These are phyloP conservation scores for Helobdella robusta DNA, from an alignment of 2,888 invertebrate genomes.

Conservation along the genomic window DNA sequence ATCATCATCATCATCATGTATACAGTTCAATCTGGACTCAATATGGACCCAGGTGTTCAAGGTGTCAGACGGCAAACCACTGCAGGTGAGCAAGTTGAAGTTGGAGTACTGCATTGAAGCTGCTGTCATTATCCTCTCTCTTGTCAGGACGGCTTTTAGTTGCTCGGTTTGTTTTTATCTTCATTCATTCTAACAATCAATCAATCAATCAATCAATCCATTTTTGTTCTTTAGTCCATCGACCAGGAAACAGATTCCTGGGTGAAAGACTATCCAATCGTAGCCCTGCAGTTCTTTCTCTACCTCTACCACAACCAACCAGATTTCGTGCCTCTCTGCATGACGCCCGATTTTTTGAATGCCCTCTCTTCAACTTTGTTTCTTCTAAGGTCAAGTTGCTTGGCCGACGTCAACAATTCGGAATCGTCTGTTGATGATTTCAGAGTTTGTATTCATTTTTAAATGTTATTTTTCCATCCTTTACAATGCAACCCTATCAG, in stretches of 20 bases:
- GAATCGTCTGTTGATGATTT: slow-evolving; percentile 49
- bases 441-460: slow-evolving; percentile 44
- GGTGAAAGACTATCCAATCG: slow-evolving; percentile 50
- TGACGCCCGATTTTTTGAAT: slow-evolving; percentile 78
- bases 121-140: slow-evolving; percentile 72
- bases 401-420: slow-evolving; percentile 44
- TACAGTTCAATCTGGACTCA: slow-evolving; percentile 62
- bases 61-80: slow-evolving; percentile 50
- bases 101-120: slow-evolving; percentile 73
- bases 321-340: slow-evolving; percentile 82
- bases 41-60: slow-evolving; percentile 94
- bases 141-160: slow-evolving; percentile 60
- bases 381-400: slow-evolving; percentile 45
- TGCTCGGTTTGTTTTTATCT: background rate
- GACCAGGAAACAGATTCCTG: slow-evolving; percentile 37
- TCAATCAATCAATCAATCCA: background rate
- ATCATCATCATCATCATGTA: slow-evolving; percentile 12
- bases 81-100: slow-evolving; percentile 43
- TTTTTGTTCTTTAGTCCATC: slow-evolving; percentile 28
- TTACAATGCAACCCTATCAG: too few relatives aligned
- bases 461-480: background rate
- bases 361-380: slow-evolving; percentile 78
- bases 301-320: slow-evolving; percentile 89
- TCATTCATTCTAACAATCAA: background rate
- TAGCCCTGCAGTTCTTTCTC: slow-evolving; percentile 67